Evolutionary conservation across 2,113 vertebrate genomes (phyloP).

Genomic region (Isurus oxyrinchus): DNA sequence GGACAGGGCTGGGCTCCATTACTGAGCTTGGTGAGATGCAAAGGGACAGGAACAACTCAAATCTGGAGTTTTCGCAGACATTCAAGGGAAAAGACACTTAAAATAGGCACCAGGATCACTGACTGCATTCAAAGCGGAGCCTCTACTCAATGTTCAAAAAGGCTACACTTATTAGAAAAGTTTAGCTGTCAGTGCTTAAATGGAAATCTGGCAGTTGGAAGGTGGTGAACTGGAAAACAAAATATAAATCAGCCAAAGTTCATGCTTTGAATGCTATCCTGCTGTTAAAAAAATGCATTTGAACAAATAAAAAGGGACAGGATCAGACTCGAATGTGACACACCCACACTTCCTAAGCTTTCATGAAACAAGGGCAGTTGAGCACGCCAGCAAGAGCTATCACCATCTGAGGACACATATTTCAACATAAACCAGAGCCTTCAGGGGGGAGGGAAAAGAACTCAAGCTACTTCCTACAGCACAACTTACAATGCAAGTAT

Average conservation of each 20-base stretch:
- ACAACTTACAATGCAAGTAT: background rate
- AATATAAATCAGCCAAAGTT: background rate
- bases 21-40: background rate
- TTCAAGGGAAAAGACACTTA: background rate
- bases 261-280: background rate
- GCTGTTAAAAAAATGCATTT: background rate
- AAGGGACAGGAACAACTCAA: background rate
- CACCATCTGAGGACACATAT: background rate
- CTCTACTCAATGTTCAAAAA: background rate
- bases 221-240: background rate
- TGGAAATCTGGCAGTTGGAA: background rate
- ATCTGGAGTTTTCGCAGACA: background rate
- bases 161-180: background rate
- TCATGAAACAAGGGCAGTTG: background rate
- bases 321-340: background rate
- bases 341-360: background rate
- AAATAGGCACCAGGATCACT: background rate
- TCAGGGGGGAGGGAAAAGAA: background rate
- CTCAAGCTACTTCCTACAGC: background rate
- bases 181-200: background rate
- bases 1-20: background rate
- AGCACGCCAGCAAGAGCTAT: background rate
- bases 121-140: background rate
- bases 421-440: background rate
- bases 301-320: background rate